Conservation (phyloP, 2,888 invertebrate genomes). For the Phengaris arion region DNA sequence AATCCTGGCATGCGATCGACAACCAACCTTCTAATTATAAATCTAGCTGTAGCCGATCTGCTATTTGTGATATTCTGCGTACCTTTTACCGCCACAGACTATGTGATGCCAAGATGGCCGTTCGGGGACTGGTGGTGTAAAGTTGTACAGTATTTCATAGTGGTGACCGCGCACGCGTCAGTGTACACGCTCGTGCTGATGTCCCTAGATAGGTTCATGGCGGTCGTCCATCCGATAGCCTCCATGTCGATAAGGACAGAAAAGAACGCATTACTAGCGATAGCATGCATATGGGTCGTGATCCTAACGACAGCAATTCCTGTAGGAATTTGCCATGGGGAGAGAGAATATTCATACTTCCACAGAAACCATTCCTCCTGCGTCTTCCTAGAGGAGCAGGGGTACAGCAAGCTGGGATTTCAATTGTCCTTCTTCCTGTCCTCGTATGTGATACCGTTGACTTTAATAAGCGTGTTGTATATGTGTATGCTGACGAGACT, state of each 20-base stretch:
- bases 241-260: conserved; percentile 92
- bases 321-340: conserved; percentile 87
- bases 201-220: conserved; percentile 94
- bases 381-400: conserved; percentile 82
- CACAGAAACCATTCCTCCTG: conserved; percentile 84
- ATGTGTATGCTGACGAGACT: conserved; percentile 92
- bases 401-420: conserved; percentile 81
- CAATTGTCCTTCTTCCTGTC: conserved; percentile 92
- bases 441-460: conserved; percentile 92
- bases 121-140: conserved; percentile 95
- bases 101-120: conserved; percentile 92
- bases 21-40: conserved; percentile 94
- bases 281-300: conserved; percentile 88
- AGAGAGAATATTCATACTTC: conserved; percentile 82
- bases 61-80: conserved; percentile 96
- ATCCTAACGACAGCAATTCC: conserved; percentile 89
- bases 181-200: conserved; percentile 96
- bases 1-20: conserved; percentile 96
- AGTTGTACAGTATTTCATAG: conserved; percentile 93
- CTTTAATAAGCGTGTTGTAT: conserved; percentile 92
- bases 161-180: conserved; percentile 95
- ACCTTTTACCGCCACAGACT: conserved; percentile 95
- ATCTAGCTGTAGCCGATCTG: conserved; percentile 93
- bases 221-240: conserved; percentile 94
- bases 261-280: conserved; percentile 88